These are phyloP conservation scores for Lasioglossum marginatum DNA, from an alignment of 2,888 invertebrate genomes.

Conservation along the genomic window DNA sequence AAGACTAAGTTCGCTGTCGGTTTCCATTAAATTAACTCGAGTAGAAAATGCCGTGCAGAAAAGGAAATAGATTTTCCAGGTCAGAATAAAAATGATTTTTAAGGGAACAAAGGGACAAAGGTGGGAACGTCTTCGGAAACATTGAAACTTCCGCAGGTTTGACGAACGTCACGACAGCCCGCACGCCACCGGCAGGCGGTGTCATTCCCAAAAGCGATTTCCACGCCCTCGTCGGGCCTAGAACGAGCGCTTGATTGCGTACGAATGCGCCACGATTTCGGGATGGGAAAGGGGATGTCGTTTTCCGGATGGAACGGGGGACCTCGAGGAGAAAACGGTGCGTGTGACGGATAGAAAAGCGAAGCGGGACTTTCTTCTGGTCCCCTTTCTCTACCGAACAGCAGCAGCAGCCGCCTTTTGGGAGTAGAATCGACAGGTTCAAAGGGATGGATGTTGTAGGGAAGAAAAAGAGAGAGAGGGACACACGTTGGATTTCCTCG, in stretches of 20 bases:
- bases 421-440: conserved; percentile 61
- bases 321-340: conserved; percentile 28
- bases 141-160: neutral
- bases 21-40: neutral
- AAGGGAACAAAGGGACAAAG: neutral
- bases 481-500: conserved; percentile 59
- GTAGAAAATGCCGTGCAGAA: neutral
- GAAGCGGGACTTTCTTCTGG: conserved; percentile 1
- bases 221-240: conserved; percentile 52
- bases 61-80: neutral
- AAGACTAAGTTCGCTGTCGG: neutral
- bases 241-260: conserved; percentile 75
- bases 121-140: neutral
- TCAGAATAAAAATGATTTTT: neutral
- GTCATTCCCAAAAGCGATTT: conserved; percentile 9
- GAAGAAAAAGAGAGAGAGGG: neutral
- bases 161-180: neutral
- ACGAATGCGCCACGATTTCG: conserved; percentile 76
- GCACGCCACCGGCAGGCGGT: neutral
- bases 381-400: neutral
- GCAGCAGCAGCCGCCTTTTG: neutral
- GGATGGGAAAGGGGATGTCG: conserved; percentile 30
- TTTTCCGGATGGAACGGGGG: conserved; percentile 61
- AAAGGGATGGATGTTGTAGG: conserved; percentile 52
- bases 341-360: conserved; percentile 38